Evolutionary conservation across 2,797 vertebrate genomes (phyloP).

Genomic region (Enteromius paludinosus): DNA sequence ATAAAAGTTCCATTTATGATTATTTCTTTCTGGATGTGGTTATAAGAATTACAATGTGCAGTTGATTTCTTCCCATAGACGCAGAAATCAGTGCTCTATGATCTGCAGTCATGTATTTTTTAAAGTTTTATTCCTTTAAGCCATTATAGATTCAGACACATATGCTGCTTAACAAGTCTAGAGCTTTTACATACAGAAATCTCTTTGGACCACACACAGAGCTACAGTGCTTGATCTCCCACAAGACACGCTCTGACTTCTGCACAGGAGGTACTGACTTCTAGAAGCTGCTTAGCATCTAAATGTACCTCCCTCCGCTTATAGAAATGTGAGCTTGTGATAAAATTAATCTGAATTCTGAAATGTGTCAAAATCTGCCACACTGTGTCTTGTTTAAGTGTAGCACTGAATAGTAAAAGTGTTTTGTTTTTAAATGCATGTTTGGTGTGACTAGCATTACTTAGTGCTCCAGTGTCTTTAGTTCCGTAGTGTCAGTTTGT

Average conservation of each 20-base stretch:
- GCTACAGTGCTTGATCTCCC: conserved; percentile 65
- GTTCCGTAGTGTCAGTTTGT: not conserved
- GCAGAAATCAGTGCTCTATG: not conserved
- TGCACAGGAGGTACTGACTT: conserved; percentile 65
- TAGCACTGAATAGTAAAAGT: not conserved
- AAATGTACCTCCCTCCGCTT: conserved; percentile 21
- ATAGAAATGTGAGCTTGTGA: conserved; percentile 32
- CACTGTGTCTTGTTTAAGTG: conserved; percentile 18
- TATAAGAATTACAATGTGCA: not conserved
- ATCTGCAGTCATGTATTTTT: not conserved
- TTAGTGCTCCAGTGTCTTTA: not conserved
- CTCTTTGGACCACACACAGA: conserved; percentile 61
- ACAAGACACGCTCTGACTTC: conserved; percentile 63
- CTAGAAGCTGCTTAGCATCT: conserved; percentile 61
- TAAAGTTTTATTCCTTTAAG: not conserved
- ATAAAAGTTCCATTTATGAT: conserved; percentile 7
- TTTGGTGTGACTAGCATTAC: not conserved
- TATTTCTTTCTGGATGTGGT: not conserved
- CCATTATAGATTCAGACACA: conserved; percentile 11
- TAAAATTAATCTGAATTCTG: conserved; percentile 29
- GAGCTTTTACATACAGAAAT: conserved; percentile 31
- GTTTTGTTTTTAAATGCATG: not conserved
- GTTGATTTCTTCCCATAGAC: not conserved
- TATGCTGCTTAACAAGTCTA: conserved; percentile 12
- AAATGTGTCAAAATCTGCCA: conserved; percentile 25